Evolutionary conservation across 2,888 invertebrate genomes (phyloP).

Genomic region (Caenorhabditis afra): DNA sequence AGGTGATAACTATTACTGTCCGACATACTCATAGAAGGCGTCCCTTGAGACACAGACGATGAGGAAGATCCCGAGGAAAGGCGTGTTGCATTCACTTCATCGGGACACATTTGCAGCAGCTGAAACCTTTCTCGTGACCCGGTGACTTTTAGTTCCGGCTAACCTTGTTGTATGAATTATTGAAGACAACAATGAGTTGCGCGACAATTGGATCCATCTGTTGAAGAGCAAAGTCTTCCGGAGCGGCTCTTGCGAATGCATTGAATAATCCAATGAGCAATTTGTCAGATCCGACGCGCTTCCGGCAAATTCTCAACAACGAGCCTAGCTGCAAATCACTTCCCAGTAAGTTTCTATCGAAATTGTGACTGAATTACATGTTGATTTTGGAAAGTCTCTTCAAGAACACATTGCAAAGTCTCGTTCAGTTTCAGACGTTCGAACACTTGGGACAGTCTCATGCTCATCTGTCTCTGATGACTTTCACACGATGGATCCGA

Average conservation of each 20-base stretch:
- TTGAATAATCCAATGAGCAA: slow-evolving; percentile 77
- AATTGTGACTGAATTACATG: slow-evolving; percentile 62
- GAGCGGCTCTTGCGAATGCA: slow-evolving; percentile 70
- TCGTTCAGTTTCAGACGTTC: slow-evolving; percentile 81
- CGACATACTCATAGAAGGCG: slow-evolving; percentile 37
- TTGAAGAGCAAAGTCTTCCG: slow-evolving; percentile 70
- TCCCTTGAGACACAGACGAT: slow-evolving; percentile 47
- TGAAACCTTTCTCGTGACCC: slow-evolving; percentile 2
- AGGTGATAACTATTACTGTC: too few species aligned
- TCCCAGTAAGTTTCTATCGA: not conserved
- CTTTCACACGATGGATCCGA: slow-evolving; percentile 79
- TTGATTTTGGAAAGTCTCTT: slow-evolving; percentile 80
- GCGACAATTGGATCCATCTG: slow-evolving; percentile 76
- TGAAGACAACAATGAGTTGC: slow-evolving; percentile 74
- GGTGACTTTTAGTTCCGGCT: slow-evolving; percentile 22
- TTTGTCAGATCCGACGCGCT: slow-evolving; percentile 81
- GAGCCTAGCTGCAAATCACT: slow-evolving; percentile 74
- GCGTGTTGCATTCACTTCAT: slow-evolving; percentile 44
- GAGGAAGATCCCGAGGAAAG: slow-evolving; percentile 50
- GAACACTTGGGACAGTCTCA: slow-evolving; percentile 80
- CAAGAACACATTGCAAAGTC: slow-evolving; percentile 79
- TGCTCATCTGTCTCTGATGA: slow-evolving; percentile 81
- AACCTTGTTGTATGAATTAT: slow-evolving; percentile 75
- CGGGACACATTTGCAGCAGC: slow-evolving; percentile 63
- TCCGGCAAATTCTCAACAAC: slow-evolving; percentile 80